Percentiles rank a stretch among this genome's conserved stretches.
phyloP scores from a whole-genome alignment of 2,113 vertebrate species.

The Gymnorhina tibicen region DNA sequence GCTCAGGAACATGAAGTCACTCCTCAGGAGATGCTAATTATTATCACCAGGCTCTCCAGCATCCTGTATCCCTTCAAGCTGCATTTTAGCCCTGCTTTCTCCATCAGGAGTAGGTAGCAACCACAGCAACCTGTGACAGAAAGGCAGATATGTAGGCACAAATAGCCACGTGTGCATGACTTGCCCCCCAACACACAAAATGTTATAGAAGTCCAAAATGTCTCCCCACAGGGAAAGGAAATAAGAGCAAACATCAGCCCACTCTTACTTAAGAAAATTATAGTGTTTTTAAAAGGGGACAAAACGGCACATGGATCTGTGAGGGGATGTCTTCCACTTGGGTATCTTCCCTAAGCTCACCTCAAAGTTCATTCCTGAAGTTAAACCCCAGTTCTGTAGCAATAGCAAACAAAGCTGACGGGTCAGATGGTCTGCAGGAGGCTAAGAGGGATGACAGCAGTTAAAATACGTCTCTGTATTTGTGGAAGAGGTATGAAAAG shows the following conservation, averaged over 20 bases:
- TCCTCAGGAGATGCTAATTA: background rate
- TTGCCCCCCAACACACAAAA: background rate
- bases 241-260: background rate
- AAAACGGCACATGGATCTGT: background rate
- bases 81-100: background rate
- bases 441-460: background rate
- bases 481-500: background rate
- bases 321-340: background rate
- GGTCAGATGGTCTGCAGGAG: background rate
- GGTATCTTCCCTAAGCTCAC: background rate
- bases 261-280: background rate
- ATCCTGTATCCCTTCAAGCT: accelerated
- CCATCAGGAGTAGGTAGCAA: background rate
- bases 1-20: background rate
- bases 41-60: background rate
- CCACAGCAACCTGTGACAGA: background rate
- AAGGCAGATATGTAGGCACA: background rate
- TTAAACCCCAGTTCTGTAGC: background rate
- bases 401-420: background rate
- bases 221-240: background rate
- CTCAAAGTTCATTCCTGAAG: background rate
- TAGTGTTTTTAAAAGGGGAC: background rate
- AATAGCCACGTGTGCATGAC: background rate
- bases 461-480: background rate
- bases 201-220: background rate